Base-by-base conservation (phyloP, 2,888 invertebrate species). In the Spilarctia lutea region DNA sequence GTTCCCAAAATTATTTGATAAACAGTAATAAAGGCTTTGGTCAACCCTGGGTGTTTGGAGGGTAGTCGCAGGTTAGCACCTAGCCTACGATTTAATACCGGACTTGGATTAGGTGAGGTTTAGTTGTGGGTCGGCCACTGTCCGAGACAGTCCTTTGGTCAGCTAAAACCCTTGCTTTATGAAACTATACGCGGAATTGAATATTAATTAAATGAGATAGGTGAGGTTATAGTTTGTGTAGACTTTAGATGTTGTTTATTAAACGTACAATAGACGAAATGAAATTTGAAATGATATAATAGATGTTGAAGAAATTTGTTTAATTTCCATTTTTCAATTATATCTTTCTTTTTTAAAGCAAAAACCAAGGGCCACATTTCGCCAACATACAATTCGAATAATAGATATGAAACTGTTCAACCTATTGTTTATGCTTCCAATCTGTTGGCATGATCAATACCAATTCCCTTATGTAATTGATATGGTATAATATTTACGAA, bases 91-190 rank as follows among this genome's bases (percentile, higher is more conserved):
- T 92, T 94, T 94, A 94, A 94, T 93, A 91, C 92, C 91, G 88
- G 89, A 91, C 93, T 87, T 92, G 96, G 96, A 96, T 96, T 95
- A 96, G 86, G 89, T 88, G 89, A 90, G 94, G 93, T 93, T 95
- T 94, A 93, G 93, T 90, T 87, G 89, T 82, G 87, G 88, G 81
- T 88, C 89, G 87, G 81, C 89, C 88, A 86, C 85, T 76, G 78
- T 75, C 84, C 90, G 88, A 90, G 87, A 78, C 88, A 84, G 91
- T 89, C 92, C 91, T 91, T 90, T 91, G 95, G 94, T 94, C 95
- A 94, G 88, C 92, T 92, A 91, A 83, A 94, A 92, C 90, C 94
- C 91, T 85, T 81, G 82, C 89, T 92, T 92, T 92, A 91, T 89
- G 89, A 89, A 90, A 92, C 88, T 88, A 89, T 85, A 85, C 81